These are phyloP conservation scores for Crossaster papposus DNA, from an alignment of 53 echinoderm and acorn worm genomes.

Conservation along the genomic window DNA sequence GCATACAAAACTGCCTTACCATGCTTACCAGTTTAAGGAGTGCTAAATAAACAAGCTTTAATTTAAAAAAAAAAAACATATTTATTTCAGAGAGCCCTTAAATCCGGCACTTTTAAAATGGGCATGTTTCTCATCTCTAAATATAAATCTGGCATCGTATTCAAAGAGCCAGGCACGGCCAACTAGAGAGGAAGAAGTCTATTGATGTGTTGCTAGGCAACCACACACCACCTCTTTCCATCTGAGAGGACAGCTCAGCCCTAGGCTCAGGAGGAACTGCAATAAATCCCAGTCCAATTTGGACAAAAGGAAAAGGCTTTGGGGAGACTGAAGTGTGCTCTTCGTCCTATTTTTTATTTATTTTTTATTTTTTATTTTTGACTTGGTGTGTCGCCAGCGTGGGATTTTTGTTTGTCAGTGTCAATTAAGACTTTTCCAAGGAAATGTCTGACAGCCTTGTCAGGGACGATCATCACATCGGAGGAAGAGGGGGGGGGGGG, in stretches of 20 bases:
- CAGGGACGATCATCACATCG: neutral
- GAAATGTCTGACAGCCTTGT: neutral
- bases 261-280: neutral
- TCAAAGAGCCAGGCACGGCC: neutral
- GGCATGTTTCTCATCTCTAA: neutral
- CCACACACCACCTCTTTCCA: neutral
- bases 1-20: neutral
- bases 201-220: conserved; percentile 10
- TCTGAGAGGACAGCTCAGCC: neutral
- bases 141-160: neutral
- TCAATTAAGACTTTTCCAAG: neutral
- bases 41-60: neutral
- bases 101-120: neutral
- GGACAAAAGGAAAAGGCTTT: neutral
- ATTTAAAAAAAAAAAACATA: neutral
- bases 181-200: neutral
- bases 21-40: neutral
- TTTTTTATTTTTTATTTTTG: neutral
- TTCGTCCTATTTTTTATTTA: neutral
- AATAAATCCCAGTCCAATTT: neutral
- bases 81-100: neutral
- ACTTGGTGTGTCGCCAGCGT: neutral
- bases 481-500: no score
- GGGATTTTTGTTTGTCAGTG: neutral
- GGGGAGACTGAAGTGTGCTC: neutral